Percentiles rank a stretch among this genome's conserved stretches.
Conservation (phyloP, 2,888 invertebrate species). For the Pteria penguin region DNA sequence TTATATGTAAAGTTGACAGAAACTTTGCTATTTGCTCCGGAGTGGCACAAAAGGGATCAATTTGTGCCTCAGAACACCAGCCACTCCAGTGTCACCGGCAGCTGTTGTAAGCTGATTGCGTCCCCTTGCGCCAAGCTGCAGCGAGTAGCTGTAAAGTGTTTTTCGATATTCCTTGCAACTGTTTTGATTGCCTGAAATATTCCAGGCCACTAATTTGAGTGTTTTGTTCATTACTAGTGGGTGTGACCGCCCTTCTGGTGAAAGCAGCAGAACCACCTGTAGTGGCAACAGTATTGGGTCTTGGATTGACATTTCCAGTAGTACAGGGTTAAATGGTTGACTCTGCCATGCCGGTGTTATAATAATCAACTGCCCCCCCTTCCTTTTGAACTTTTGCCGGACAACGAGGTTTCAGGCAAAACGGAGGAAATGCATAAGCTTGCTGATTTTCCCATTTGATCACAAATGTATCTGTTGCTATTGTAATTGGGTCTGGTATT, state of each 20-base stretch:
- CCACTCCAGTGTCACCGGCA: constrained; percentile 17
- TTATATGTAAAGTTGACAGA: not conserved
- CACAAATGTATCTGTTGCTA: constrained; percentile 5
- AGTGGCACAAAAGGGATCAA: constrained; percentile 8
- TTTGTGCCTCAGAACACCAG: constrained; percentile 11
- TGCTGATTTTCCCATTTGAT: not conserved
- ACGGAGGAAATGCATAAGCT: constrained; percentile 22
- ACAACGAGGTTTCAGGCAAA: constrained; percentile 18
- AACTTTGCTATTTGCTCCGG: constrained; percentile 17
- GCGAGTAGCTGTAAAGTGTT: constrained; percentile 7
- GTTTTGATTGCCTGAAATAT: constrained; percentile 19
- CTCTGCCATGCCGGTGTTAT: constrained; percentile 4
- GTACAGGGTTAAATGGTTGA: not conserved
- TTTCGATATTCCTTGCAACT: constrained; percentile 19
- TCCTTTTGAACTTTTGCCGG: constrained; percentile 8
- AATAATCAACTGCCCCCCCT: not conserved
- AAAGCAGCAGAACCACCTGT: not conserved
- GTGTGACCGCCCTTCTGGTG: not conserved
- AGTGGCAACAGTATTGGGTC: not conserved
- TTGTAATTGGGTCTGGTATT: constrained; percentile 3
- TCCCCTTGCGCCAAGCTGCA: constrained; percentile 11
- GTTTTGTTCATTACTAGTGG: constrained; percentile 6
- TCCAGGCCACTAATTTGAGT: constrained; percentile 27
- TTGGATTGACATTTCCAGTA: constrained; percentile 1
- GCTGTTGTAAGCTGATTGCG: too few species aligned